phyloP scores from a whole-genome alignment of 2,797 vertebrate species.

The Neosilurus hyrtlii region DNA sequence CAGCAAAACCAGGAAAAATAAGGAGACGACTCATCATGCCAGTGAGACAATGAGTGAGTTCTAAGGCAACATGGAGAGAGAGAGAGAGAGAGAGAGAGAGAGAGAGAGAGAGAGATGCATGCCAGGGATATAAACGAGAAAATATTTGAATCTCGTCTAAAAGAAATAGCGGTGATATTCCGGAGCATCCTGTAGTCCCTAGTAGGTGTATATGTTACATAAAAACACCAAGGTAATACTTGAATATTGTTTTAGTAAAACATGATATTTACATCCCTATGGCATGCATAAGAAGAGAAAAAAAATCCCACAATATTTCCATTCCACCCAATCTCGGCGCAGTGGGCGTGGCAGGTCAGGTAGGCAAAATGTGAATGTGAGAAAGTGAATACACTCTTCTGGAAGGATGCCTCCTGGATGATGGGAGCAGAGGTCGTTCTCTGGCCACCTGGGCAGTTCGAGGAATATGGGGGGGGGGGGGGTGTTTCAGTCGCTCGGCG shows the following conservation, averaged over 20 bases:
- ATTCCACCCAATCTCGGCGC: constrained; percentile 4
- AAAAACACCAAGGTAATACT: constrained; percentile 1
- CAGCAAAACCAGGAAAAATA: constrained; percentile 1
- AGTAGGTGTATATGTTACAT: not conserved
- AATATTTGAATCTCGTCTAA: not conserved
- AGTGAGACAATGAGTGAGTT: not conserved
- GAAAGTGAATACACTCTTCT: constrained; percentile 4
- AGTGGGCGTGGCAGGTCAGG: not conserved
- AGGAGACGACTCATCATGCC: not conserved
- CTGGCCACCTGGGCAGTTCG: not conserved
- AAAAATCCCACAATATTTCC: not conserved
- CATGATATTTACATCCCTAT: constrained; percentile 20
- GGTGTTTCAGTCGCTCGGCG: constrained; percentile 80
- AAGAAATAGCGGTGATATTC: not conserved
- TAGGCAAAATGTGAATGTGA: not conserved
- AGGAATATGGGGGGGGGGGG: not conserved
- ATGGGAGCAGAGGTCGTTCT: not conserved
- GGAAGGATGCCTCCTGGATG: constrained; percentile 4
- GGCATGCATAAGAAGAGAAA: constrained; percentile 23
- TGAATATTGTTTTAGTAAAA: not conserved
- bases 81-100: not conserved
- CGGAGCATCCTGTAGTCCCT: constrained; percentile 7
- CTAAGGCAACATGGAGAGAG: constrained; percentile 4
- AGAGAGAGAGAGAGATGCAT: constrained; percentile 5
- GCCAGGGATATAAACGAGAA: constrained; percentile 22